phyloP scores from a whole-genome alignment of 2,113 vertebrate genomes.

The Nycticryphes semicollaris region DNA sequence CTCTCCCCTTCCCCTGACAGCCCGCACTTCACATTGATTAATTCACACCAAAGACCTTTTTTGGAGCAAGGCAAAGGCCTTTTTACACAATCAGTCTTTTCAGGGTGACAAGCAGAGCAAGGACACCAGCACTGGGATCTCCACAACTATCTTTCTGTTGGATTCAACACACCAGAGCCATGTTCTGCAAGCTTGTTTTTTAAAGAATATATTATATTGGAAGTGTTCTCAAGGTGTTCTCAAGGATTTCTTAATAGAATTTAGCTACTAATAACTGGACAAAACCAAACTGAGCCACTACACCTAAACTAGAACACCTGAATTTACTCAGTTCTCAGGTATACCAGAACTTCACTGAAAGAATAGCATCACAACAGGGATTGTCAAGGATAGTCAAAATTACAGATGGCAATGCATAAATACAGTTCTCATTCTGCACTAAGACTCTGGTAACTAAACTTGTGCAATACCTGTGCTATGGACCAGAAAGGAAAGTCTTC shows the following conservation, averaged over 20 bases:
- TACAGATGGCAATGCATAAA: background rate
- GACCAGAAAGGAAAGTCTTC: background rate
- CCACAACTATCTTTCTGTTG: background rate
- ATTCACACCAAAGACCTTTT: background rate
- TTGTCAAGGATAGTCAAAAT: background rate
- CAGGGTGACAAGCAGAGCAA: background rate
- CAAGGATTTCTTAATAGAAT: background rate
- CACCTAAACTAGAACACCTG: background rate
- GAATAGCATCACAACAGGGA: background rate
- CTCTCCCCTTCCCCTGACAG: too few relatives aligned
- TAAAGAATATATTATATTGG: background rate
- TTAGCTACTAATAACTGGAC: background rate
- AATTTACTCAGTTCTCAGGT: background rate
- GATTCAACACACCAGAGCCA: background rate
- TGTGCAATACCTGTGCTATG: background rate
- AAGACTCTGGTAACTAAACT: background rate
- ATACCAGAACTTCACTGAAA: accelerated
- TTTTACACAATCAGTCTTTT: background rate
- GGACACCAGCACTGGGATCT: background rate
- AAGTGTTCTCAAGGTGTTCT: background rate
- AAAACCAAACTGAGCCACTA: background rate
- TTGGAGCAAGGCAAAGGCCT: background rate
- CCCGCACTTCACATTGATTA: background rate
- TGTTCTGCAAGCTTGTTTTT: background rate
- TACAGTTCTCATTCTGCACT: background rate